Conservation (phyloP, 2,113 vertebrate species). For the Silurus meridionalis region DNA sequence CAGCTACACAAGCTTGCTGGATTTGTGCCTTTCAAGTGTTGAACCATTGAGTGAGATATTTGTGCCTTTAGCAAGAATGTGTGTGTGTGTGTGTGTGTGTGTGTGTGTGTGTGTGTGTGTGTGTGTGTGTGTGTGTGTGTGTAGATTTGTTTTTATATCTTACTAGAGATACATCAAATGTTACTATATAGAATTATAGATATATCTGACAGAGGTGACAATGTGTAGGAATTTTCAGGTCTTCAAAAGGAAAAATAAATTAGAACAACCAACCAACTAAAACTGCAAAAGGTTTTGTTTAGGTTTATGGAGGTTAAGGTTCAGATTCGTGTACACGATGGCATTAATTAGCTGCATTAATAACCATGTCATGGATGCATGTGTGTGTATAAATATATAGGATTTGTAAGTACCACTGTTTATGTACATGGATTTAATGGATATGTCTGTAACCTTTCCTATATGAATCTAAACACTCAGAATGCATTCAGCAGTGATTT, state of each 20-base stretch:
- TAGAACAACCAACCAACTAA: neutral
- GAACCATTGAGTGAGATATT: constrained; percentile 21
- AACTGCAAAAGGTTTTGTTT: neutral
- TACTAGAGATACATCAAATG: neutral
- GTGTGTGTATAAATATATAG: neutral
- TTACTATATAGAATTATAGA: neutral
- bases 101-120: constrained; percentile 2
- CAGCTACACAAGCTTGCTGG: constrained; percentile 43
- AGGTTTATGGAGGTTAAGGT: neutral
- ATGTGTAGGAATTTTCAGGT: neutral
- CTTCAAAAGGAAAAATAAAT: neutral
- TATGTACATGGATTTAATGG: no score
- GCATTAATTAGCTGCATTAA: neutral
- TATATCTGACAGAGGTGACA: neutral
- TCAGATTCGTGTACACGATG: neutral
- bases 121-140: no score
- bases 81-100: constrained; percentile 17
- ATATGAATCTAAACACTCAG: neutral
- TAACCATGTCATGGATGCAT: neutral
- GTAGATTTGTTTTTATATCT: no score
- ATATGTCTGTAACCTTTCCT: neutral
- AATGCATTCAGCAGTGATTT: neutral
- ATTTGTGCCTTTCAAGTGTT: constrained; percentile 42
- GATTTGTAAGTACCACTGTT: no score
- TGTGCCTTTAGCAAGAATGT: constrained; percentile 13